Evolutionary conservation across 1,140 invertebrate genomes (phyloP), one percentile per base, ranked within the genome.

Genomic region (Leptinotarsa lineolata): DNA sequence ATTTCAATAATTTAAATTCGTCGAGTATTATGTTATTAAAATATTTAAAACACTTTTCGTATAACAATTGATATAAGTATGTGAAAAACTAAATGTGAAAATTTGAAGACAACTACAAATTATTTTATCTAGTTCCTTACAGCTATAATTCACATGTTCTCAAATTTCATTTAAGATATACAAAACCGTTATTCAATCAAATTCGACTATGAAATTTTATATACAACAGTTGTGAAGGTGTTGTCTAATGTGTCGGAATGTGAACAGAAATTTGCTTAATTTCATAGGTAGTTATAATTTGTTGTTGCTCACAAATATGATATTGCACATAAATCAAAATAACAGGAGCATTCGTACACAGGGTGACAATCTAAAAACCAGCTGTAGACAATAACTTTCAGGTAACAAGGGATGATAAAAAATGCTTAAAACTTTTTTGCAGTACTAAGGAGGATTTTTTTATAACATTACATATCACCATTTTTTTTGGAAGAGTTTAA

Each of bases 71-170:
- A 70, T 70, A 74, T 69, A 74, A 71, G 39, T 71, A 74, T 74
- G 67, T 74, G 71, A 74, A 74, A 74, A 74, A 71, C 60, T 75
- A 46, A 59, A 69, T 66, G 46, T 60, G 64, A 48, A 61, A 72
- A 75, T 75, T 75, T 75, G 64, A 66, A 72, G 69, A 75, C 44
- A 67, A 60, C 74, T 72, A 75, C 74, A 70, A 75, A 72, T 75
- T 61, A 68, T 65, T 75, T 75, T 72, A 72, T 68, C 70, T 72
- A 75, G 54, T 22, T 67, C 61, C 73, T 74, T 74, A 74, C n/a
- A 65, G 22, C 73, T 74, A 74, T 71, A 54, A 54, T 54, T 54
- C 48, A 54, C 48, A 54, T 63, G 48, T 66, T 64, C 68, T 68
- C 61, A 68, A 44, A 66, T 68, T 73, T 61, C 72, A 68, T 66